phyloP scores from a whole-genome alignment of 2,113 vertebrate species.

The Myanophis thanlyinensis region DNA sequence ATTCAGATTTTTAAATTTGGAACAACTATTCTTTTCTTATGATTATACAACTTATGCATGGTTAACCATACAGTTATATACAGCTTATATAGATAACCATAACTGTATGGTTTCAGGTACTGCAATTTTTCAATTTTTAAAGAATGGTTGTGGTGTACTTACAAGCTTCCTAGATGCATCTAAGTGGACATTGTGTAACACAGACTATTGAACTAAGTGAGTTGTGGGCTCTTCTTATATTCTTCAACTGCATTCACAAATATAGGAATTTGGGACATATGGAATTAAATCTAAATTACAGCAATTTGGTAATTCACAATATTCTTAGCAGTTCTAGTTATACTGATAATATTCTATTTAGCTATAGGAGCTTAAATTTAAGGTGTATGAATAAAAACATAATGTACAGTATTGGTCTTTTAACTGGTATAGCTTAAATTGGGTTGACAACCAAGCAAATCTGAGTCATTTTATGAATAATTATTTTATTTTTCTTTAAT shows the following conservation, averaged over 20 bases:
- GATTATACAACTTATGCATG: not conserved
- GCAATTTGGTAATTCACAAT: not conserved
- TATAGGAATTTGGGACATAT: not conserved
- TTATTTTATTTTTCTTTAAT: not conserved
- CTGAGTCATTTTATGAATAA: not conserved
- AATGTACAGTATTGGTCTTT: not conserved
- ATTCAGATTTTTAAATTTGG: not conserved
- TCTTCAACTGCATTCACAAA: not conserved
- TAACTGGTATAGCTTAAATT: not conserved
- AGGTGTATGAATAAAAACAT: not conserved
- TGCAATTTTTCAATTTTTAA: not conserved
- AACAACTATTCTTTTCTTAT: not conserved
- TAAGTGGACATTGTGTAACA: not conserved
- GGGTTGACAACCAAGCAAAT: not conserved
- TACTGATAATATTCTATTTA: not conserved
- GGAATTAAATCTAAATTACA: not conserved
- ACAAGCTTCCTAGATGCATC: not conserved
- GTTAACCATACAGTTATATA: too few relatives aligned
- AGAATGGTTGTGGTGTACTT: not conserved
- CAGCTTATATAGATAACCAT: too few relatives aligned
- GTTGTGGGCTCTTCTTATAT: not conserved
- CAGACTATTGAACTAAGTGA: not conserved
- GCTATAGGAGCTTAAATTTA: not conserved
- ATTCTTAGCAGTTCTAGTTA: not conserved
- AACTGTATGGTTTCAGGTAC: not conserved